phyloP scores from a whole-genome alignment of 2,888 invertebrate genomes.

The Agrochola litura region DNA sequence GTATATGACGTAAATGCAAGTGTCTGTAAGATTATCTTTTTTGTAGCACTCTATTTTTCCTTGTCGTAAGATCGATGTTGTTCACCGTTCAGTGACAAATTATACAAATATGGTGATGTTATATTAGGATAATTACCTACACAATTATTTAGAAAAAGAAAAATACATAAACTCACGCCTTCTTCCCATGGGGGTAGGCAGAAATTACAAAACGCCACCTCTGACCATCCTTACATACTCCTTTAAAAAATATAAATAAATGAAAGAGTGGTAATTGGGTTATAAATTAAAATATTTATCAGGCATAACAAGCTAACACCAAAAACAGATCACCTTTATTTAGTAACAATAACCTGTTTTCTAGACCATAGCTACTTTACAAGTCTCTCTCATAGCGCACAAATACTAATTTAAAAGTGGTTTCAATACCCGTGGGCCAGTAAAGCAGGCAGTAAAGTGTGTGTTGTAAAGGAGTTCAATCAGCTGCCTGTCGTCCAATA shows the following conservation, averaged over 20 bases:
- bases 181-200: too few species aligned
- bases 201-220: not conserved
- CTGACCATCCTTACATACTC: too few species aligned
- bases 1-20: not conserved
- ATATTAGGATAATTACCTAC: not conserved
- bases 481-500: constrained; percentile 67
- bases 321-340: not conserved
- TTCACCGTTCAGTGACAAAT: not conserved
- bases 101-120: not conserved
- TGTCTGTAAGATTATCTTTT: too few species aligned
- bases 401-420: constrained; percentile 58
- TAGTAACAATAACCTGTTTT: not conserved
- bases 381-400: constrained; percentile 25
- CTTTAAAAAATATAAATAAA: not conserved
- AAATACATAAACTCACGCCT: not conserved
- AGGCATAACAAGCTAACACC: not conserved
- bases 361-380: not conserved
- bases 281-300: not conserved
- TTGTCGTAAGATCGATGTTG: not conserved
- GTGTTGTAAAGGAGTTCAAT: constrained; percentile 64
- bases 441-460: constrained; percentile 59
- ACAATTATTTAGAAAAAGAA: not conserved
- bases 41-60: not conserved
- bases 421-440: constrained; percentile 54
- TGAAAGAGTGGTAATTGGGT: not conserved